phyloP scores from a whole-genome alignment of 2,113 vertebrate species.

The Litocranius walleri region DNA sequence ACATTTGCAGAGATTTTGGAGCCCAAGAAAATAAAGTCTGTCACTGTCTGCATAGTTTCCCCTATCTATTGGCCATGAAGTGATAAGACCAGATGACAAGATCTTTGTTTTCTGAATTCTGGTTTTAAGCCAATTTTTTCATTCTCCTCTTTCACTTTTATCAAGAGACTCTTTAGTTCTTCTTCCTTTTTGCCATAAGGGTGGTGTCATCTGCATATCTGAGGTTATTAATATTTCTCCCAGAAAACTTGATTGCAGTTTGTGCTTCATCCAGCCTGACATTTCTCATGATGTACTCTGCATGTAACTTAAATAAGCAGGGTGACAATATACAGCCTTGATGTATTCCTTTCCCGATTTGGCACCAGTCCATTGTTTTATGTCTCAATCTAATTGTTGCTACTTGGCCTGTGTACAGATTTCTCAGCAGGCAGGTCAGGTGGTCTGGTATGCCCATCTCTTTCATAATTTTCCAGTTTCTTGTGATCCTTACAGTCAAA shows the following conservation, averaged over 20 bases:
- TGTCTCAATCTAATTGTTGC: not conserved
- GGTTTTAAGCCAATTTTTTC: not conserved
- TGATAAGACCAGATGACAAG: not conserved
- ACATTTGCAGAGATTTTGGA: not conserved
- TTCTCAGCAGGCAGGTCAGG: not conserved
- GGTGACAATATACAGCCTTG: not conserved
- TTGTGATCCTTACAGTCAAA: not conserved
- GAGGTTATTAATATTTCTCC: not conserved
- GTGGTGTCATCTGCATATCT: not conserved
- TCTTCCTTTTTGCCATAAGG: not conserved
- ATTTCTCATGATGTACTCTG: not conserved
- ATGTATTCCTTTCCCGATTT: fast-evolving
- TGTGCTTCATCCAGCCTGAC: not conserved
- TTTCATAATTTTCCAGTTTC: not conserved
- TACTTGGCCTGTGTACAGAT: not conserved
- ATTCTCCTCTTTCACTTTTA: not conserved
- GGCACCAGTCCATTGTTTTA: not conserved
- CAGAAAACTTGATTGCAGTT: not conserved
- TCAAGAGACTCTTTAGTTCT: not conserved
- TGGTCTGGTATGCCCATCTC: not conserved
- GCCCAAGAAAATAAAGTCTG: not conserved
- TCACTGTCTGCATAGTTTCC: not conserved
- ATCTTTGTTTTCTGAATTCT: not conserved
- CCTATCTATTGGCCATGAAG: not conserved
- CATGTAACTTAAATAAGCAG: not conserved